phyloP scores from a whole-genome alignment of 2,797 vertebrate species.

The Sebastes oblongus region DNA sequence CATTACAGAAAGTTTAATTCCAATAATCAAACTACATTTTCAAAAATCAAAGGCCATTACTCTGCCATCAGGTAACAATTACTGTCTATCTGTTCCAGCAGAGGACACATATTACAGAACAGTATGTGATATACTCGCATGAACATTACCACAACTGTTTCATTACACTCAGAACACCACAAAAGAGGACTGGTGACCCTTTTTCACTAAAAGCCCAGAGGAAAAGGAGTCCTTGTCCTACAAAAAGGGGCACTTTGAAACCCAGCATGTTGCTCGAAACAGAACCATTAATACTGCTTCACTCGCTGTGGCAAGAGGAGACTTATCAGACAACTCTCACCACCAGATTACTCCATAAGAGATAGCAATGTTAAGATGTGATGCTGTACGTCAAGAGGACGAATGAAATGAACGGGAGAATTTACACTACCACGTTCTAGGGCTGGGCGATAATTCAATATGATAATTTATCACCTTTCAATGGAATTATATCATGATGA shows the following conservation, averaged over 20 bases:
- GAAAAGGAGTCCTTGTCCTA: slow-evolving; percentile 87
- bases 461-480: too few species aligned
- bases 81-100: slow-evolving; percentile 36
- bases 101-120: slow-evolving; percentile 32
- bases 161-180: slow-evolving; percentile 67
- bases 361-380: slow-evolving; percentile 9
- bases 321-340: slow-evolving; percentile 61
- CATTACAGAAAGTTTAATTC: not conserved
- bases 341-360: slow-evolving; percentile 10
- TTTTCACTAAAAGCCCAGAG: slow-evolving; percentile 83
- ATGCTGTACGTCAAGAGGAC: not conserved
- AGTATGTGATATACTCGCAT: slow-evolving; percentile 34
- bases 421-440: not conserved
- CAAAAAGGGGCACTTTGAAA: slow-evolving; percentile 85
- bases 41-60: slow-evolving; percentile 3
- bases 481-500: too few species aligned
- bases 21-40: slow-evolving; percentile 30
- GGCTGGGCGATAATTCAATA: too few species aligned
- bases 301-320: slow-evolving; percentile 60
- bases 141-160: slow-evolving; percentile 67
- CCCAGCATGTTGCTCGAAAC: slow-evolving; percentile 75
- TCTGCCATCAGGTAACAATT: slow-evolving; percentile 16
- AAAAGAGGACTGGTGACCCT: slow-evolving; percentile 75
- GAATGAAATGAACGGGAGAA: not conserved
- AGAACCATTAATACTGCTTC: slow-evolving; percentile 76